Evolutionary conservation across 2,888 invertebrate species (phyloP).

Genomic region (Ennomos fuscantarius): DNA sequence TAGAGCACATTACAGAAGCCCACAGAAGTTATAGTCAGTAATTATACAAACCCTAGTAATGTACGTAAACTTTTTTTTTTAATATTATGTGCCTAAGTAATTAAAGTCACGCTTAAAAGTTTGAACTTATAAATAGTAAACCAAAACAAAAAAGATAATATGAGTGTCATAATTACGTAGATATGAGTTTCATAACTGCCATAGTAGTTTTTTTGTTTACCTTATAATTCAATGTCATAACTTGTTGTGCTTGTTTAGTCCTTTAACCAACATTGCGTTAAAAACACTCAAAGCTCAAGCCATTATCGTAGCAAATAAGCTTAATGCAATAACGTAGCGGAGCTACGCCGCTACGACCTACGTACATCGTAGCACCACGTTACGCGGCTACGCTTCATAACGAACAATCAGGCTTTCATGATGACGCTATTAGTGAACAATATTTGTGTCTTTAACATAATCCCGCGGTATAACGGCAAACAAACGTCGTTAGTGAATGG

Average conservation of each 20-base stretch:
- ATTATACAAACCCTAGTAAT: too few relatives aligned
- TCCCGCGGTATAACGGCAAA: constrained; percentile 33
- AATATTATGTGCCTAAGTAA: too few relatives aligned
- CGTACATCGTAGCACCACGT: constrained; percentile 38
- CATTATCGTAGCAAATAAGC: constrained; percentile 36
- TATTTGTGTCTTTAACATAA: constrained; percentile 40
- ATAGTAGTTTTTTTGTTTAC: too few relatives aligned
- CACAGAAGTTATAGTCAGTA: background rate
- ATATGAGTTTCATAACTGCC: too few relatives aligned
- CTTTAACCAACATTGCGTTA: constrained; percentile 5
- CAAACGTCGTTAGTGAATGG: constrained; percentile 28
- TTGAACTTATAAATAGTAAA: too few relatives aligned
- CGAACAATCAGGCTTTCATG: constrained; percentile 41
- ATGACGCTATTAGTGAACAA: constrained; percentile 41
- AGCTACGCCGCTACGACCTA: constrained; percentile 31
- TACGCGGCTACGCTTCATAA: constrained; percentile 42
- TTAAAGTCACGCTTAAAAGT: too few relatives aligned
- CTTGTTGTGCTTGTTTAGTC: background rate
- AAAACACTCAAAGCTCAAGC: constrained; percentile 7
- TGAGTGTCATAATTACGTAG: too few relatives aligned
- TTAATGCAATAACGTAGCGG: constrained; percentile 30
- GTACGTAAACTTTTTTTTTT: too few relatives aligned
- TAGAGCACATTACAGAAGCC: background rate
- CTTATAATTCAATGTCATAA: too few relatives aligned
- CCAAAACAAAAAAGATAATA: too few relatives aligned